These are phyloP conservation scores for Macaca fascicularis DNA, from an alignment of 2,113 vertebrate genomes.

Conservation along the genomic window T2T-MFA8v1.1 NC_088375.1:215217001-215217500, in stretches of 20 bases:
- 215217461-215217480: no score
- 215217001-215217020: no score
- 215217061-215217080: background rate
- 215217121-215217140: no score
- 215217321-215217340: background rate
- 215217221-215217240: background rate
- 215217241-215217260: background rate
- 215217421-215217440: no score
- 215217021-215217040: no score
- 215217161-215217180: no score
- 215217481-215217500: no score
- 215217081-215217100: background rate
- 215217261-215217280: background rate
- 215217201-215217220: background rate
- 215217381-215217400: background rate
- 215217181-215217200: no score
- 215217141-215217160: no score
- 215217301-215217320: background rate
- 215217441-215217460: no score
- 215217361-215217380: background rate
- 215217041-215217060: background rate
- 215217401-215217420: no score
- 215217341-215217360: background rate
- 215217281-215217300: background rate
- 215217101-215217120: no score